Evolutionary conservation across 2,888 invertebrate genomes (phyloP), one percentile per base, ranked within the genome.

Genomic region (Andrena trimmerana): DNA sequence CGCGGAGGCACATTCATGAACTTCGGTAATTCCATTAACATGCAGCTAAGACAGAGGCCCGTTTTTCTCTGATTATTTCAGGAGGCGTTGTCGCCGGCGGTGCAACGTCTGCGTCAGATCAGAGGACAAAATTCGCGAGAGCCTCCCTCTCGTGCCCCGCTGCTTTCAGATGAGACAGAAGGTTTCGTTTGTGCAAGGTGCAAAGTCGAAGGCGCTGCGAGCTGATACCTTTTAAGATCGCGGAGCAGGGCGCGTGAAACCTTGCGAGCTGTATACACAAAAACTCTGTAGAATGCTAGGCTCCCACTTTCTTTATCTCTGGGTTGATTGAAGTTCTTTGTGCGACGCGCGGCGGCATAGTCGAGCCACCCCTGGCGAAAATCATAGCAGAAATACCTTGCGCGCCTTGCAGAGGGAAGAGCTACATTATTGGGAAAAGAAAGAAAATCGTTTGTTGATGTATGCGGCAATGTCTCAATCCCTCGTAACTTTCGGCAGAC

Each of bases 11-110:
- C 48, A 10, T 31, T n/a, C 13, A 7, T 31, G 24, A 59, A 77
- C 77, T 65, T 74, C 16, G 48, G 24, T 77, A 73, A 77, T 77
- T 65, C 57, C 76, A 63, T 72, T 63, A 60, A 60, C 70, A 42
- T 48, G 29, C 6, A 42, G 36, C 57, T 27, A 69, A 69, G 29
- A 59, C 33, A 36, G 24, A n/a, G 54, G 20, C 52, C 20, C 57
- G 8, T 57, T 59, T 62, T 62, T 62, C 8, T 24, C 20, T 33
- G 62, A 62, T 33, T 62, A 62, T 62, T 63, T 63, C 36, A 24
- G 5, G 36, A 33, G 20, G 2, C 62, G 36, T 63, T 36, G 36
- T 33, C 31, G 60, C 1, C 6, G 6, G 29, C 2, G 31, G 3
- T 27, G 24, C 31, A 59, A 27, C 60, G n/a, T 7, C 36, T 29